Percentiles rank a stretch among this genome's conserved stretches.
phyloP scores from a whole-genome alignment of 2,888 invertebrate species.

The Globia sparganii region DNA sequence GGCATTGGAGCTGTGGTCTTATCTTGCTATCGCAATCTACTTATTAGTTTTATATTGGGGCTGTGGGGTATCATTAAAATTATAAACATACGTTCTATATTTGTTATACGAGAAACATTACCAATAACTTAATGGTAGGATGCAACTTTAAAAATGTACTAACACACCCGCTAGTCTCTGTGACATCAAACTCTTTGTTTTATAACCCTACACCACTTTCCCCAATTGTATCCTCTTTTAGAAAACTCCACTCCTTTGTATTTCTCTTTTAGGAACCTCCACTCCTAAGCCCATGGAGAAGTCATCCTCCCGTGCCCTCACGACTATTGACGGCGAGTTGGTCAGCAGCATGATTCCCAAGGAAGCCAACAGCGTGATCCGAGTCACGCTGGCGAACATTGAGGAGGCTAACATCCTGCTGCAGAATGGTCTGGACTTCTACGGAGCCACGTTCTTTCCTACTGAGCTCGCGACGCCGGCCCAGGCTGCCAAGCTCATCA shows the following conservation, averaged over 20 bases:
- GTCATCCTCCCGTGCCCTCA: conserved; percentile 81
- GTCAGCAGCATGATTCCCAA: conserved; percentile 89
- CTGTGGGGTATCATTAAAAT: background rate
- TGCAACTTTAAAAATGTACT: conserved; percentile 48
- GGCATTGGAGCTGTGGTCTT: background rate
- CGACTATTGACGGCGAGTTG: conserved; percentile 87
- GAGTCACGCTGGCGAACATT: conserved; percentile 93
- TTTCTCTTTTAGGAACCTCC: conserved; percentile 78
- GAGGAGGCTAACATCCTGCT: conserved; percentile 94
- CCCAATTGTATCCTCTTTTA: conserved; percentile 54
- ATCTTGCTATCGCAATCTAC: background rate
- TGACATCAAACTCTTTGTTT: conserved; percentile 8
- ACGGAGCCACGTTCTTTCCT: conserved; percentile 96
- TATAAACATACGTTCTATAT: background rate
- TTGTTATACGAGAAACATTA: background rate
- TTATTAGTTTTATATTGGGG: background rate
- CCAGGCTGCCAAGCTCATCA: conserved; percentile 91
- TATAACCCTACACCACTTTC: background rate
- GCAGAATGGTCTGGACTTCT: conserved; percentile 96
- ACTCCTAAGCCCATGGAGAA: conserved; percentile 86
- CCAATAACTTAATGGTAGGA: background rate
- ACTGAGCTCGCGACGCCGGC: conserved; percentile 94
- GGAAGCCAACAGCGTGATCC: conserved; percentile 92
- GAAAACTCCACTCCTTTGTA: conserved; percentile 85
- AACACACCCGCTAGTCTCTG: conserved; percentile 18